Base-by-base conservation (phyloP, 2,113 vertebrate genomes). In the Carlito syrichta region DNA sequence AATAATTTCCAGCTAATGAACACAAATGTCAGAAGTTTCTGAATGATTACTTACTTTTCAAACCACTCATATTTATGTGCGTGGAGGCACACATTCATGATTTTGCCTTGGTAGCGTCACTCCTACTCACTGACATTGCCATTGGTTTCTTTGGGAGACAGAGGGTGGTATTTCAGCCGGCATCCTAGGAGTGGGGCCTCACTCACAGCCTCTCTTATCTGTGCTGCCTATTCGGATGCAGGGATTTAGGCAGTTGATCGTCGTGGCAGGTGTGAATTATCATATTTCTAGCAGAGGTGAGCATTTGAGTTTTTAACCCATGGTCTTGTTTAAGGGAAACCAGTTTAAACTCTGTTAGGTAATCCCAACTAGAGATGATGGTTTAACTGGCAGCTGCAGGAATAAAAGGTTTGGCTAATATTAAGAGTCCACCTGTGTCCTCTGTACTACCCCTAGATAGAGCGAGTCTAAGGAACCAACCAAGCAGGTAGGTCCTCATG, bases 1-100 rank as follows among this genome's bases (percentile, higher is more conserved):
- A 93, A 60, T 60, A 35, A 82, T 86, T 96, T 88, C 73, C 83
- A 89, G 73, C 35, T 40, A 74, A 27, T 86, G 91, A 63, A 71
- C 96, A 83, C 45, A 79, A 38, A 4, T 19, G 19, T 85, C 25
- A 60, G 22, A 40, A 1, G 14, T 91, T 93, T 97, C 93, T 48
- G 78, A 95, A 68, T 63, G 76, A 86, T 32, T 14, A 8, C n/a
- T 71, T 71, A 3, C 62, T 83, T 94, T 91, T 91, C 79, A 32
- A 2, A 45, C 60, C 74, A 54, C 48, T 89, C 30, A 3, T 48
- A 23, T 85, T 81, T 54, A 1, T 6, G 9, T 60, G 17, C 6
- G 22, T 25, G 27, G 25, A 58, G 73, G 8, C 6, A 20, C 23
- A 1, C 8, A 35, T 22, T 48, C 13, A 30, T 4, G 63, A 19